Base-by-base conservation (phyloP, 1,140 invertebrate species). In the Streblospio benedicti region DNA sequence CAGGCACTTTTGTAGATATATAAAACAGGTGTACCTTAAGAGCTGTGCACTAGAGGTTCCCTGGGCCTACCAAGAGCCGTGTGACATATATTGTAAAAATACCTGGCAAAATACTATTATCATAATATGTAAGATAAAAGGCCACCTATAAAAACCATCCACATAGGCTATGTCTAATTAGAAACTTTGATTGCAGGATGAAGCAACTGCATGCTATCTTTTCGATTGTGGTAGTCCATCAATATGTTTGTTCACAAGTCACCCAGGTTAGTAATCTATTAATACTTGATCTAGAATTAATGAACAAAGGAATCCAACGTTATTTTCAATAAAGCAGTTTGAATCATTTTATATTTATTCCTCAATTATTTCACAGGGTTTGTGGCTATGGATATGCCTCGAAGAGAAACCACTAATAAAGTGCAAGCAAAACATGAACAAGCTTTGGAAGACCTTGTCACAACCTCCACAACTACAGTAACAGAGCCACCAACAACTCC, bases 241-340 rank as follows among this genome's bases (percentile, higher is more conserved):
- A 69, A 88, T 89, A 68, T 95, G 91, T 79, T 91, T 91, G 80
- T 95, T 95, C 69, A 92, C 90, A 1, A 82, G 83, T 41, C 91
- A 95, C 74, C 83, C 83, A 9, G 89, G 90, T 75, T 95, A 93
- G n/a, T n/a, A n/a, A n/a, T n/a, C n/a, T n/a, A n/a, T n/a, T n/a
- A n/a, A n/a, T n/a, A n/a, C n/a, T n/a, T n/a, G n/a, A n/a, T n/a
- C n/a, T n/a, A n/a, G n/a, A n/a, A n/a, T n/a, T n/a, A n/a, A n/a
- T n/a, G n/a, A n/a, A n/a, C n/a, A n/a, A n/a, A n/a, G n/a, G n/a
- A n/a, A n/a, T n/a, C n/a, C n/a, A n/a, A n/a, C n/a, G n/a, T n/a
- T n/a, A n/a, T n/a, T n/a, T n/a, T n/a, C n/a, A n/a, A n/a, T n/a
- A n/a, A n/a, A n/a, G n/a, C n/a, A n/a, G n/a, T n/a, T n/a, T n/a